Evolutionary conservation across 1,140 invertebrate species (phyloP).

Genomic region (Zaprionus ghesquierei): DNA sequence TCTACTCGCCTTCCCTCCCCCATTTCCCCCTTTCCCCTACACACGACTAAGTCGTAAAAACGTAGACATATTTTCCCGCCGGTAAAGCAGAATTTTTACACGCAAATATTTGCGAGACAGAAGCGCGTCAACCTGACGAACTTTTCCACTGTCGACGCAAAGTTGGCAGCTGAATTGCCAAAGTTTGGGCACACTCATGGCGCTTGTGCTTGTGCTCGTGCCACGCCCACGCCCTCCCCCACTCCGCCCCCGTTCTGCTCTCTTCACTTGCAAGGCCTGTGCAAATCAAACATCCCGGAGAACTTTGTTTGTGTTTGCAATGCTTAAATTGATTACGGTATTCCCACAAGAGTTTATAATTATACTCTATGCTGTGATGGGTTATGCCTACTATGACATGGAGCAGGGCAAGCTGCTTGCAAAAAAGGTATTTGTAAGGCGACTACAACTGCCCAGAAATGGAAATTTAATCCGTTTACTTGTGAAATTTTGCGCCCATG

Average conservation of each 20-base stretch:
- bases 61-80: constrained; percentile 13
- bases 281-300: constrained; percentile 48
- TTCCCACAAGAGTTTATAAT: constrained; percentile 38
- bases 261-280: not conserved
- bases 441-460: not conserved
- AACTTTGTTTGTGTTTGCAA: constrained; percentile 45
- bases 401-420: not conserved
- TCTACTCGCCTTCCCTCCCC: too few relatives aligned
- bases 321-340: constrained; percentile 59
- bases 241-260: not conserved
- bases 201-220: not conserved
- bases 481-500: constrained; percentile 47
- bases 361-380: constrained; percentile 8
- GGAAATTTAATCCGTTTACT: constrained; percentile 73
- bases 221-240: constrained; percentile 7
- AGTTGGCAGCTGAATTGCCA: constrained; percentile 41
- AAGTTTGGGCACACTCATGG: constrained; percentile 20
- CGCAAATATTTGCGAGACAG: constrained; percentile 47
- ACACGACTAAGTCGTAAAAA: constrained; percentile 11
- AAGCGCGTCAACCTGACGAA: constrained; percentile 48
- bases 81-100: constrained; percentile 35
- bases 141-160: constrained; percentile 25
- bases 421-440: constrained; percentile 19
- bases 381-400: not conserved
- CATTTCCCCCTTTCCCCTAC: not conserved